These are phyloP conservation scores for Erpetoichthys calabaricus DNA, from an alignment of 2,797 vertebrate genomes.

Conservation along the genomic window DNA sequence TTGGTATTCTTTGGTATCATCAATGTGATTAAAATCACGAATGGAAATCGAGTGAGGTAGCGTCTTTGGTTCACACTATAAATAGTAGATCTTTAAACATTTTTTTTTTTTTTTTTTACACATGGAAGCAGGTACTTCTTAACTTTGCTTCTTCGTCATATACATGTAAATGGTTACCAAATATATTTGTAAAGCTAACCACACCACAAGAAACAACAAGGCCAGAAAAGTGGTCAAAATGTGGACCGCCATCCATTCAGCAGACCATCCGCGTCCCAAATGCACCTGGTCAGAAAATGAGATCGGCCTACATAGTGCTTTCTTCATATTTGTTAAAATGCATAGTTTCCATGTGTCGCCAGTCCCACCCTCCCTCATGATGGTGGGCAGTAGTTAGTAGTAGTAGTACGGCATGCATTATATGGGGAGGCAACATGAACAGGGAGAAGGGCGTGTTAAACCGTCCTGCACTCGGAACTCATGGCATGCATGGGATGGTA, in stretches of 20 bases:
- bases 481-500: too few species aligned
- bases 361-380: too few species aligned
- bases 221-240: conserved; percentile 42
- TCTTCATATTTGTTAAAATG: conserved; percentile 89
- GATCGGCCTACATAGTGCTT: conserved; percentile 71
- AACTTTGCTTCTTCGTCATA: conserved; percentile 58
- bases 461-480: too few species aligned
- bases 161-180: conserved; percentile 67
- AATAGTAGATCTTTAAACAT: conserved; percentile 80
- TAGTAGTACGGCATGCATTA: too few species aligned
- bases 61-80: conserved; percentile 99
- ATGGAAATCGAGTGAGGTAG: conserved; percentile 99
- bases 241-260: conserved; percentile 31
- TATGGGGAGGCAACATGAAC: too few species aligned
- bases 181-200: conserved; percentile 63
- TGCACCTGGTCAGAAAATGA: conserved; percentile 44
- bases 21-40: conserved; percentile 98
- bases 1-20: conserved; percentile 99
- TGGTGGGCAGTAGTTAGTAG: too few species aligned
- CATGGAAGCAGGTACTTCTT: conserved; percentile 67
- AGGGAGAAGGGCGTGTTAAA: too few species aligned
- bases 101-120: conserved; percentile 42
- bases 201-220: conserved; percentile 64
- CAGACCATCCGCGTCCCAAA: conserved; percentile 51
- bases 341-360: conserved; percentile 52